These are phyloP conservation scores for Lymantria monacha DNA, from an alignment of 2,888 invertebrate species.

Conservation along the genomic window DNA sequence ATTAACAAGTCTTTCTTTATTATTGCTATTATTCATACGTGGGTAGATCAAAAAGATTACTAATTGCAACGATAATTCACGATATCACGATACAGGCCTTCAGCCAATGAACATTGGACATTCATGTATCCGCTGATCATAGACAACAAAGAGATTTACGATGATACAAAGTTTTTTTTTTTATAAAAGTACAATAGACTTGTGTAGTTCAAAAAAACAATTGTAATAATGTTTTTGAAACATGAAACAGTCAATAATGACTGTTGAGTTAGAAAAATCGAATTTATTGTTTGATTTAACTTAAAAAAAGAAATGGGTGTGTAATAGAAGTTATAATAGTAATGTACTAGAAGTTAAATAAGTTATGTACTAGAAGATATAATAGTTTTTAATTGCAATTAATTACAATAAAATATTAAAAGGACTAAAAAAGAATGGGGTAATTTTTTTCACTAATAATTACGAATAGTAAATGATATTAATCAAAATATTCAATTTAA, in stretches of 20 bases:
- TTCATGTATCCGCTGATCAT: constrained; percentile 12
- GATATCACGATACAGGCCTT: constrained; percentile 1
- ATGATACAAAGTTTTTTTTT: constrained; percentile 2
- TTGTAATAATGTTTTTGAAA: background rate
- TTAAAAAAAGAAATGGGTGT: too few relatives aligned
- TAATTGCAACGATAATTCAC: constrained; percentile 19
- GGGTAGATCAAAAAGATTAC: constrained; percentile 28
- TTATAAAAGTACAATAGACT: constrained; percentile 5
- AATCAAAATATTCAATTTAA: too few relatives aligned
- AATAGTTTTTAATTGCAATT: too few relatives aligned
- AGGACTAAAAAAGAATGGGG: too few relatives aligned
- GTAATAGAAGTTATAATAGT: too few relatives aligned
- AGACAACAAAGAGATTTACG: constrained; percentile 9
- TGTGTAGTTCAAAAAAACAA: background rate
- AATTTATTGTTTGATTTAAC: too few relatives aligned
- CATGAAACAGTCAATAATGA: constrained; percentile 4
- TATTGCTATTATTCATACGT: constrained; percentile 5
- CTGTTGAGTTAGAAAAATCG: background rate
- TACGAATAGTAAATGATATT: too few relatives aligned
- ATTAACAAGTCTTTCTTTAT: background rate
- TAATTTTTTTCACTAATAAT: too few relatives aligned
- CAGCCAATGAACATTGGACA: constrained; percentile 8
- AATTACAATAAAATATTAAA: too few relatives aligned
- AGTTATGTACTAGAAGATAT: too few relatives aligned
- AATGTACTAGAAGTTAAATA: too few relatives aligned